phyloP scores from a whole-genome alignment of 2,113 vertebrate species.

The Trogon surrucura region DNA sequence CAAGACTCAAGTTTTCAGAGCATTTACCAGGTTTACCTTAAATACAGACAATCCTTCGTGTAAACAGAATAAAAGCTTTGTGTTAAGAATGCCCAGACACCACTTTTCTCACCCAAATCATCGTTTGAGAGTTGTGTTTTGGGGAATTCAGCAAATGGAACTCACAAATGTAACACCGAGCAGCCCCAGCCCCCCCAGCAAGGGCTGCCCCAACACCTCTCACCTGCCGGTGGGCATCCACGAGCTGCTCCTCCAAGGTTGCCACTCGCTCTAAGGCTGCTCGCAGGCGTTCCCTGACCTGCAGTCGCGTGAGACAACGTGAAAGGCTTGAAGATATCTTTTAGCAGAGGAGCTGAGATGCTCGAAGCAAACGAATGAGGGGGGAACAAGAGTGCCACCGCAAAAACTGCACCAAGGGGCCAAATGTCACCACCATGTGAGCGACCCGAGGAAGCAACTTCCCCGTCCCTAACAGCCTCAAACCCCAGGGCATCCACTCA shows the following conservation, averaged over 20 bases:
- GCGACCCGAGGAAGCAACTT: neutral
- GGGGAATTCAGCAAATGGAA: neutral
- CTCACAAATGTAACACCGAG: accelerated
- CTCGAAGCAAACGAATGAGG: neutral
- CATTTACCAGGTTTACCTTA: neutral
- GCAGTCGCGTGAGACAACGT: neutral
- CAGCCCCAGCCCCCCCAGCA: neutral
- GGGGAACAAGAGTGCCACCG: neutral
- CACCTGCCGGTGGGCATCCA: constrained; percentile 90
- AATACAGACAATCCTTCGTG: neutral
- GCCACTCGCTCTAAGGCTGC: constrained; percentile 91
- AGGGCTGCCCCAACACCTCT: neutral
- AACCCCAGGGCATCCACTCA: neutral
- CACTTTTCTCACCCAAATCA: neutral
- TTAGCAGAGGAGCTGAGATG: neutral
- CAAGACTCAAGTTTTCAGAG: neutral
- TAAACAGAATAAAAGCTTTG: neutral
- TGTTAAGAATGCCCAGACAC: neutral
- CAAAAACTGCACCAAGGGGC: neutral
- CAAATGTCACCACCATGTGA: accelerated
- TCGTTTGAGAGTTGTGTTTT: neutral
- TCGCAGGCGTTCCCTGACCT: constrained; percentile 93
- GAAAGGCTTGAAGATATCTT: neutral
- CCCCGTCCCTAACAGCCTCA: accelerated
- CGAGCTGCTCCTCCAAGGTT: constrained; percentile 90